Conservation (phyloP, 2,888 invertebrate species). For the Pseudococcus longispinus region DNA sequence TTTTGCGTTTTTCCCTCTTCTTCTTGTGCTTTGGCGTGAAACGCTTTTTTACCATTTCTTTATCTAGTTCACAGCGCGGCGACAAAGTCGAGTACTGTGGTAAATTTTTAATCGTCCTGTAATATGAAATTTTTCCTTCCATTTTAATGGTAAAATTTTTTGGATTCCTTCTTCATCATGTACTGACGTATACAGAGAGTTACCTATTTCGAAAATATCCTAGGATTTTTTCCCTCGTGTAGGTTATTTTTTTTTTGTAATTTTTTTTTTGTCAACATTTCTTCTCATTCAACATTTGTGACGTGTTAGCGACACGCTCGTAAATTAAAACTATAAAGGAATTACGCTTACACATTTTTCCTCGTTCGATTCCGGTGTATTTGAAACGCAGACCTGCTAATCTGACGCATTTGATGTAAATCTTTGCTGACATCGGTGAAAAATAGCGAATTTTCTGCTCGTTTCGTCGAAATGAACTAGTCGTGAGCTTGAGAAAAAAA, state of each 20-base stretch:
- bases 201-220: background rate
- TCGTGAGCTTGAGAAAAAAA: background rate
- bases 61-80: background rate
- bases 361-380: constrained; percentile 25
- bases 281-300: background rate
- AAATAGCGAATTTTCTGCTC: constrained; percentile 14
- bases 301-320: background rate
- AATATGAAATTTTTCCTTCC: background rate
- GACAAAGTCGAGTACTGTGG: background rate
- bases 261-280: background rate
- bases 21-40: background rate
- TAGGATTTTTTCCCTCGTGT: background rate
- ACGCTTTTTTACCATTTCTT: constrained; percentile 22
- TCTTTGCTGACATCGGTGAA: background rate
- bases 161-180: background rate
- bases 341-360: constrained; percentile 23
- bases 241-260: background rate
- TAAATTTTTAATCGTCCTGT: constrained; percentile 36
- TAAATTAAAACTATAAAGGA: constrained; percentile 37
- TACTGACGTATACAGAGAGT: background rate
- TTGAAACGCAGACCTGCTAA: background rate
- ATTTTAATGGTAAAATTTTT: constrained; percentile 8
- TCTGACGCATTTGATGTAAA: constrained; percentile 30
- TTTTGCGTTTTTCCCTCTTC: background rate
- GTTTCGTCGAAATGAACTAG: background rate